phyloP scores from a whole-genome alignment of 2,888 invertebrate species.

The Alloplasta piceator region DNA sequence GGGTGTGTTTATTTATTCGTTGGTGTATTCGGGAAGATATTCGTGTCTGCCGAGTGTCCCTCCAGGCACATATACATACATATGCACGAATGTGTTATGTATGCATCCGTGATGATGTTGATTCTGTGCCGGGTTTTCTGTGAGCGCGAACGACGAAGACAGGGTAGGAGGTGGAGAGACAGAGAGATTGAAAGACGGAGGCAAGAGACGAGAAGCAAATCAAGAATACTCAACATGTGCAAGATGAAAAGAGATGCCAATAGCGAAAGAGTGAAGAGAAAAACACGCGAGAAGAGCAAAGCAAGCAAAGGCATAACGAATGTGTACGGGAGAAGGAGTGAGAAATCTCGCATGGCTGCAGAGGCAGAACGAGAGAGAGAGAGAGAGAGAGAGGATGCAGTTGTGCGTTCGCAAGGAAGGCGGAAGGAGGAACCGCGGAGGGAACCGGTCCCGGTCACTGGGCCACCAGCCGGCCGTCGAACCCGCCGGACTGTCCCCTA shows the following conservation, averaged over 20 bases:
- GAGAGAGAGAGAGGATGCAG: slow-evolving; percentile 77
- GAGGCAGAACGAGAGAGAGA: slow-evolving; percentile 22
- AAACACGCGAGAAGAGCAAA: slow-evolving; percentile 22
- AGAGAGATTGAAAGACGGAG: slow-evolving; percentile 27
- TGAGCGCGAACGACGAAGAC: slow-evolving; percentile 40
- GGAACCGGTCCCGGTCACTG: slow-evolving; percentile 84
- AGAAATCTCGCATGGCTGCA: slow-evolving; percentile 22
- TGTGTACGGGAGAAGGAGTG: slow-evolving; percentile 32
- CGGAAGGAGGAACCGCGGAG: slow-evolving; percentile 83
- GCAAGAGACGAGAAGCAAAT: background rate
- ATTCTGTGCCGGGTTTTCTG: slow-evolving; percentile 52
- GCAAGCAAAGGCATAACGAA: slow-evolving; percentile 6
- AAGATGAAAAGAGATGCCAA: slow-evolving; percentile 7
- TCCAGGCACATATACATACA: background rate
- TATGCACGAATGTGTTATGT: background rate
- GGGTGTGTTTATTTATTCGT: slow-evolving; percentile 66
- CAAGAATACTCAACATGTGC: slow-evolving; percentile 23
- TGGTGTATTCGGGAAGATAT: slow-evolving; percentile 38
- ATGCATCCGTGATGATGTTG: slow-evolving; percentile 44
- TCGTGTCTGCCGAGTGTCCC: slow-evolving; percentile 24
- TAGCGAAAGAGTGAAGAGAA: slow-evolving; percentile 17
- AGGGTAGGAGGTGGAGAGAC: slow-evolving; percentile 32
- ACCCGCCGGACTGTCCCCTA: slow-evolving; percentile 80
- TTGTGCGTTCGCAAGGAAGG: slow-evolving; percentile 83
- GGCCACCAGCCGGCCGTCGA: slow-evolving; percentile 83